Base-by-base conservation (phyloP, 2,888 invertebrate genomes). In the Drosophila picticornis region DNA sequence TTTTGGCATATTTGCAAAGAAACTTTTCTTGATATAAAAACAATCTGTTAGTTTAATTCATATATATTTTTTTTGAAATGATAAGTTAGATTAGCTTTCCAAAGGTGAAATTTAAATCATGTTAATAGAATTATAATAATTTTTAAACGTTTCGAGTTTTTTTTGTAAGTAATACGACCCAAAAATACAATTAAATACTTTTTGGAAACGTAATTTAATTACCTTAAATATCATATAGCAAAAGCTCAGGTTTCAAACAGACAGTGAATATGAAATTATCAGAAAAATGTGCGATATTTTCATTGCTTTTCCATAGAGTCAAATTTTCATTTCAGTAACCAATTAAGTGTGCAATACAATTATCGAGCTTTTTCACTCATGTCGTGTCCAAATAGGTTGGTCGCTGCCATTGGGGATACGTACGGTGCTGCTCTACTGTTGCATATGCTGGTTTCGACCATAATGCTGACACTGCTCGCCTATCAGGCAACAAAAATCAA, bases 401-500 rank as follows among this genome's bases (percentile, higher is more conserved):
- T 97, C 22, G 95, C 96, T 2, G 95, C 96, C 27, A 96, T 97
- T 69, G 97, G 97, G 16, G 97, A 97, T 77, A 96, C 97, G 10
- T 97, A 97, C 83, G 97, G 97, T 52, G 95, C 96, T n/a, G 97
- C 97, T 46, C 94, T 97, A 25, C 93, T 97, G 55, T 94, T 97
- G 66, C 97, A 97, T 93, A 97, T 97, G 97, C 94, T 97, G 91
- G 96, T 96, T 29, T 96, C 97, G 0, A 97, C 97, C 3, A 97
- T 97, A 78, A 97, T 96, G 48, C 94, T 97, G 38, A 97, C 97
- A 22, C 94, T 97, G 40, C 94, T 97, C 75, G 97, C 97, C 22
- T 97, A 97, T 88, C 97, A 97, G 93, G 97, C 97, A 6, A 97
- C 97, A 1, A 97, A 97, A 96, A 96, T 97, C 80, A 95, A 95